A percentile compares a stretch with the other conserved stretches of the same genome.
These are phyloP conservation scores for Lethenteron camtschaticum DNA, from an alignment of 2,113 vertebrate genomes.

Conservation along the genomic window DNA sequence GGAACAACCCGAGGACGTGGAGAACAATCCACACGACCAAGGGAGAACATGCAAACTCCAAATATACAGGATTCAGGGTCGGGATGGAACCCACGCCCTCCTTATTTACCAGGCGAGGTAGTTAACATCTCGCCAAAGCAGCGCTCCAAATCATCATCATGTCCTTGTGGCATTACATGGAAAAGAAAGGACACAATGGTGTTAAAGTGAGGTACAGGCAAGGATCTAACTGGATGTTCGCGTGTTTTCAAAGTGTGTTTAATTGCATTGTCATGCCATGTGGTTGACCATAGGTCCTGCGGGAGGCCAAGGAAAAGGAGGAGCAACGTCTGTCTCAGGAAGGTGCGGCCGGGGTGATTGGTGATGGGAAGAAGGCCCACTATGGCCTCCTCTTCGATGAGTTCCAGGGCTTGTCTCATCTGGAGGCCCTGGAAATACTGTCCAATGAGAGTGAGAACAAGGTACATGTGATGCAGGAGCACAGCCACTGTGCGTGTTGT, in stretches of 20 bases:
- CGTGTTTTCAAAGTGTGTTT: neutral
- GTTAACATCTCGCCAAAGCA: neutral
- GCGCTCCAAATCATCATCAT: neutral
- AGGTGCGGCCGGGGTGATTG: neutral
- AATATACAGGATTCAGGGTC: too few species aligned
- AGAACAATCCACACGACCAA: too few species aligned
- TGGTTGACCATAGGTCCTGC: constrained; percentile 40
- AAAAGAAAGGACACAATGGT: neutral
- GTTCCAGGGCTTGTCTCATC: constrained; percentile 78
- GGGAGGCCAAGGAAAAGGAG: constrained; percentile 81
- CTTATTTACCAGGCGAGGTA: too few species aligned
- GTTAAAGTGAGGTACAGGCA: neutral
- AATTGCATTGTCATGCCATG: constrained; percentile 8
- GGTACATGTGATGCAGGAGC: constrained; percentile 24
- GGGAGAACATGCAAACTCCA: too few species aligned
- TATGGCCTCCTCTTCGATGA: constrained; percentile 92
- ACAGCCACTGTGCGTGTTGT: neutral
- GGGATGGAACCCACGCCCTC: too few species aligned
- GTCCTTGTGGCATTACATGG: neutral
- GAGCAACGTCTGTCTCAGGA: constrained; percentile 48
- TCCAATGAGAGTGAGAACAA: constrained; percentile 79
- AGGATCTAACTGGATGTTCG: neutral
- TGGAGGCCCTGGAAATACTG: constrained; percentile 88
- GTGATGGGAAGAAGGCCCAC: constrained; percentile 38
- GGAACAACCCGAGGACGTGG: too few species aligned